phyloP scores from a whole-genome alignment of 1,140 invertebrate genomes.

The Euura lappo region DNA sequence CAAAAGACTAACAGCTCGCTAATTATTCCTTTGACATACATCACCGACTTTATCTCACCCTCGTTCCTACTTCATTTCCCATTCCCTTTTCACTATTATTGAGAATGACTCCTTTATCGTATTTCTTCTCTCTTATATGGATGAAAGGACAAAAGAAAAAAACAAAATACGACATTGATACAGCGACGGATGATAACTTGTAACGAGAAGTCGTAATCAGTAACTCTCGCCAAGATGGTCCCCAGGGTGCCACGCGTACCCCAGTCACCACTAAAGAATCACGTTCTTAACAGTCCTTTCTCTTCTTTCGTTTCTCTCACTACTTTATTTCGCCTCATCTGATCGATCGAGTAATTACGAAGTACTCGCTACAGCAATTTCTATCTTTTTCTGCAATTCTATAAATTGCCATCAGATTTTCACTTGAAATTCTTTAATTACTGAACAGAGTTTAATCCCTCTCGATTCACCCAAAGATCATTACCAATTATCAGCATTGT shows the following conservation, averaged over 20 bases:
- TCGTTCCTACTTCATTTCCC: no score
- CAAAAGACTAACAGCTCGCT: not conserved
- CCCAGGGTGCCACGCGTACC: not conserved
- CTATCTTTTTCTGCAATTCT: no score
- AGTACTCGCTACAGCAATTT: no score
- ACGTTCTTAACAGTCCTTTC: conserved; percentile 1
- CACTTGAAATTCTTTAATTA: no score
- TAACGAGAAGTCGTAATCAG: not conserved
- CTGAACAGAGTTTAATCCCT: no score
- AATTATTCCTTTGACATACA: no score
- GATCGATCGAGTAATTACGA: no score
- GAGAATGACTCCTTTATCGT: not conserved
- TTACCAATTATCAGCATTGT: no score
- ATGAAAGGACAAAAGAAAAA: not conserved
- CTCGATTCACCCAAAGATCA: no score
- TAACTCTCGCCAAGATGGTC: not conserved
- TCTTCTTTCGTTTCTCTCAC: not conserved
- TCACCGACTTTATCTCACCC: no score
- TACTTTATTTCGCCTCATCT: not conserved
- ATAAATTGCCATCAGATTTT: no score
- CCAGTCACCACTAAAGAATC: not conserved
- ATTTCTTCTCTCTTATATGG: not conserved
- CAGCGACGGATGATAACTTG: not conserved
- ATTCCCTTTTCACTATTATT: no score
- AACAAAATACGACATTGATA: not conserved